Base-by-base conservation (phyloP, 1,140 invertebrate species). In the Lordiphosa clarofinis region DNA sequence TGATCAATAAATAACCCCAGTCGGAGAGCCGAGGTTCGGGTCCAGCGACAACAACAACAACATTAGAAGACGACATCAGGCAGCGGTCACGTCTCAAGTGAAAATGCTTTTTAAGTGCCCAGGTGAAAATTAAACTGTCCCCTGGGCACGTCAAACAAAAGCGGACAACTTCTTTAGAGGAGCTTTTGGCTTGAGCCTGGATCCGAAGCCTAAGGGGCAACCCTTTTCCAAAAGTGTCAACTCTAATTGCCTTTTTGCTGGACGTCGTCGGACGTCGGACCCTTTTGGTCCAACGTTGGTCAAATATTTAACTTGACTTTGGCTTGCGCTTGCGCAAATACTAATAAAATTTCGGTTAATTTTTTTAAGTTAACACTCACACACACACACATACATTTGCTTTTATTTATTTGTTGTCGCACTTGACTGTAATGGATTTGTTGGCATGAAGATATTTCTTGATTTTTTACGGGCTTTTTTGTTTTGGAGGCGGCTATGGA, bases 331-430 rank as follows among this genome's bases (percentile, higher is more conserved):
- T 84, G 78, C 79, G 78, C 74, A 87, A 87, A 87, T 87, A 87
- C 76, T 84, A 87, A 87, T 87, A 87, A 87, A 87, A 87, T 87
- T 87, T 87, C 84, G 84, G 84, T 87, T 87, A 87, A 87, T 87
- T 87, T 87, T 87, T 86, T 86, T 67, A 86, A 86, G 72, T 87
- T 76, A 81, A 87, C 79, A 87, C 82, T 55, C 71, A 46, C 50
- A 47, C 58, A 49, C 50, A 19, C 39, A 4, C 13, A 48, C 46
- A 56, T 38, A 53, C 49, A 60, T 70, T 66, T 56, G 49, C 55
- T 76, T 71, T 78, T 84, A 84, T 84, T 84, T 84, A 84, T 84
- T 84, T 84, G 78, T 70, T 63, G 56, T 66, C 55, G 65, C 75
- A 81, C 82, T 86, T 81, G 76, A 84, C 73, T 87, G 82, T 87